Conservation (phyloP, 2,888 invertebrate species). For the Tolmerus cingulatus region DNA sequence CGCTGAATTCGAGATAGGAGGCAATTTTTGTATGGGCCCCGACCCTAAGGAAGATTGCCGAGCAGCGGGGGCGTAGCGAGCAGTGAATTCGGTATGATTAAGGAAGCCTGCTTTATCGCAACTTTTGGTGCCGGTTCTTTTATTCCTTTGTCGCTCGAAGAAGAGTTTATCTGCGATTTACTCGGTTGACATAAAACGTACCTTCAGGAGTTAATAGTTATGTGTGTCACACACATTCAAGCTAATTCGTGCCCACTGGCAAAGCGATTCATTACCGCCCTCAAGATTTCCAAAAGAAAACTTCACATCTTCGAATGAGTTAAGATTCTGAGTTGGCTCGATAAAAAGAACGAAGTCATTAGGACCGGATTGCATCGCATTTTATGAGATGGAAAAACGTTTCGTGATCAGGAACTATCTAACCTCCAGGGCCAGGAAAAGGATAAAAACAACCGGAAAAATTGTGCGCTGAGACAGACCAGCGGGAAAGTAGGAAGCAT, state of each 20-base stretch:
- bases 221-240: neutral
- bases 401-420: neutral
- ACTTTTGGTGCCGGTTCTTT: neutral
- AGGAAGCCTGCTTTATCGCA: neutral
- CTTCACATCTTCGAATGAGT: neutral
- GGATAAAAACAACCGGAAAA: neutral
- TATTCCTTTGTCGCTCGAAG: neutral
- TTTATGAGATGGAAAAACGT: neutral
- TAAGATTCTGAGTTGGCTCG: neutral
- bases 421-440: neutral
- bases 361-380: neutral
- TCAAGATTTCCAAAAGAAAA: neutral
- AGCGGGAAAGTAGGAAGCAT: neutral
- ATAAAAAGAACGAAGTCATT: neutral
- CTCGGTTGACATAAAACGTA: neutral
- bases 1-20: neutral
- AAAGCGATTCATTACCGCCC: neutral
- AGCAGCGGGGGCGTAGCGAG: neutral
- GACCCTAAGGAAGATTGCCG: neutral
- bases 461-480: neutral
- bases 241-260: neutral
- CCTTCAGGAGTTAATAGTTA: neutral
- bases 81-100: neutral
- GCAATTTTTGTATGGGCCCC: neutral
- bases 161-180: constrained; percentile 5